Base-by-base conservation (phyloP, 2,888 invertebrate species). In the Poecilus cupreus region DNA sequence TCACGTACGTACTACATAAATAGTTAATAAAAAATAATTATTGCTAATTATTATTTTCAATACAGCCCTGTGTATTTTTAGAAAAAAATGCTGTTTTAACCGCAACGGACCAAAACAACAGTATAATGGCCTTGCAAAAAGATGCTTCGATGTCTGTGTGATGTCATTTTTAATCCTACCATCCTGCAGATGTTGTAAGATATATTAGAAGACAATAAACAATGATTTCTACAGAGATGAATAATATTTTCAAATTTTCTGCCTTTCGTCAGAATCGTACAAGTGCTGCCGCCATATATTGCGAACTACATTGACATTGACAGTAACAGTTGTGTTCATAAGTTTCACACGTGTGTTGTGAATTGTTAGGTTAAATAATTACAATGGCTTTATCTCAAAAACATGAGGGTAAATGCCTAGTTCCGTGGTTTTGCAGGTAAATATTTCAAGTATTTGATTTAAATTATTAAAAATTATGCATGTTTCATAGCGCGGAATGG, bases 401-500 rank as follows among this genome's bases (percentile, higher is more conserved):
- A 82, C 87, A 87, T 82, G 39, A 32, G 39, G 81, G 81, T 54
- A 86, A 86, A 83, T 85, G 86, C n/a, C 74, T 89, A n/a, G 88
- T 89, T 10, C 89, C 89, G 13, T 89, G 89, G 89, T 89, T 87
- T 83, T 88, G 88, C 83, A 86, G 84, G 89, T 89, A 86, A 85
- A 82, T 83, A 39, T 22, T 64, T 51, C 20, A 74, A 57, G 13
- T 60, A 72, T 8, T 78, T 6, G 24, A 26, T 26, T 74, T 77
- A 16, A 18, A 72, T 49, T 49, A 11, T 74, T 24, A 75, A 18
- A 39, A n/a, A 10, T 68, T 64, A 32, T 37, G 16, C 20, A 57
- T 8, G 16, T 64, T 10, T 86, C 87, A 76, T 82, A 89, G 89
- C 70, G 87, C 88, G 11, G 93, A 93, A 87, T 93, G 93, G 92